These are phyloP conservation scores for Rhynchomys soricoides DNA, from an alignment of 2,113 vertebrate species.

Conservation along the genomic window DNA sequence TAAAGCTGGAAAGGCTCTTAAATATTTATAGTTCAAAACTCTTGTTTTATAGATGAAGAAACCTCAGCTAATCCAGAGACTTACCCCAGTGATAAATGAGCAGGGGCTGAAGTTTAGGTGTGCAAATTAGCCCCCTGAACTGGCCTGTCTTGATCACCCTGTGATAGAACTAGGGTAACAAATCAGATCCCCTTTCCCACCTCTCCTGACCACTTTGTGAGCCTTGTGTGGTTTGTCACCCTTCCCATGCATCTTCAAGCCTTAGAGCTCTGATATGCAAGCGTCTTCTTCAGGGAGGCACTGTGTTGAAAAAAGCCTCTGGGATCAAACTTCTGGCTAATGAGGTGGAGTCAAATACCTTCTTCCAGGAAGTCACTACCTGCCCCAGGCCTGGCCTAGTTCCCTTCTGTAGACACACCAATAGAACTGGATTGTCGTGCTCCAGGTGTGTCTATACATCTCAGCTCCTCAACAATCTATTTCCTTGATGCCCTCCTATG, in stretches of 20 bases:
- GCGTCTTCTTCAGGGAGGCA: not conserved
- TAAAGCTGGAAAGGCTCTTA: not conserved
- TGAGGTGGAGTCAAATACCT: not conserved
- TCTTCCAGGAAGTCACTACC: not conserved
- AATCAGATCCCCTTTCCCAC: not conserved
- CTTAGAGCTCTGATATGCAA: not conserved
- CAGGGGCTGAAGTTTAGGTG: not conserved
- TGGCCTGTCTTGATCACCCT: not conserved
- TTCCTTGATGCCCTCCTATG: not conserved
- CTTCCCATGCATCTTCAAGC: not conserved
- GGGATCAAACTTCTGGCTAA: not conserved
- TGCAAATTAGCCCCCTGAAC: not conserved
- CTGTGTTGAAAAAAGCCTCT: not conserved
- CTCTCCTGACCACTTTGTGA: not conserved
- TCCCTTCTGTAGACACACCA: not conserved
- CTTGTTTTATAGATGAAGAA: constrained; percentile 44
- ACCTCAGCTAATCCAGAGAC: not conserved
- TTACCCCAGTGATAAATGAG: not conserved
- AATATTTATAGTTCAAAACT: not conserved
- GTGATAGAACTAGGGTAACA: not conserved
- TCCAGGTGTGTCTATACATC: not conserved
- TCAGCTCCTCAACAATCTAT: not conserved
- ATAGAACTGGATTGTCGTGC: not conserved
- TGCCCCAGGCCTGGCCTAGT: not conserved
- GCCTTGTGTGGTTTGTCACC: not conserved